Evolutionary conservation across 2,888 invertebrate genomes (phyloP).

Genomic region (Amorpha juglandis): DNA sequence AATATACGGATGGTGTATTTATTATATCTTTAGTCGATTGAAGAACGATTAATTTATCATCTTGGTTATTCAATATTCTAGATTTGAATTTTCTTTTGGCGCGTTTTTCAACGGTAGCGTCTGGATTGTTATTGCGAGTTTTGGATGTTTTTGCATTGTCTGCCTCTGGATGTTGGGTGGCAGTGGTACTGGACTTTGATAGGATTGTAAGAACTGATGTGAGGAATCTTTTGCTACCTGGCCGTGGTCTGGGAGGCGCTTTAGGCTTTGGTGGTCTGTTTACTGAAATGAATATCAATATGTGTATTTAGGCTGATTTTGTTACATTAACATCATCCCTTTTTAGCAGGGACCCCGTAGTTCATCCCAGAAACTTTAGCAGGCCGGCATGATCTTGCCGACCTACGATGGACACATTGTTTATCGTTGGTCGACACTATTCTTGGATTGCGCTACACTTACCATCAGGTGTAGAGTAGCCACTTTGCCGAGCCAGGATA

Average conservation of each 20-base stretch:
- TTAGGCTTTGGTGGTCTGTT: conserved; percentile 35
- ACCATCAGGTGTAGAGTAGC: too few species aligned
- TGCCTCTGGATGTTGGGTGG: conserved; percentile 57
- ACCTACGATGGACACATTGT: too few species aligned
- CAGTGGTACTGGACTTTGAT: conserved; percentile 57
- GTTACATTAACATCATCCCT: too few species aligned
- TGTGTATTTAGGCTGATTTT: too few species aligned
- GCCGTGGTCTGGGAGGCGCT: conserved; percentile 45
- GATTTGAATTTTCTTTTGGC: conserved; percentile 45
- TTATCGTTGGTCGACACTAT: too few species aligned
- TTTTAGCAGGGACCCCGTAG: too few species aligned
- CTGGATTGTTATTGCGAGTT: conserved; percentile 20
- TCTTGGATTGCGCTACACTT: too few species aligned
- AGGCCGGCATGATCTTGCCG: too few species aligned
- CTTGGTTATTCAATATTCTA: conserved; percentile 41
- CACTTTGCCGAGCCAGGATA: too few species aligned
- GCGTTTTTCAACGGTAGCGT: conserved; percentile 19
- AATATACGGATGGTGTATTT: conserved; percentile 54
- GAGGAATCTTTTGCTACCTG: conserved; percentile 53
- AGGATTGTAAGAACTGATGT: conserved; percentile 57
- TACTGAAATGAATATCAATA: conserved; percentile 35
- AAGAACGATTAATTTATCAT: conserved; percentile 50
- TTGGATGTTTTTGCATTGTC: conserved; percentile 24
- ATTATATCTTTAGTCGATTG: conserved; percentile 53
- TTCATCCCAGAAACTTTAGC: too few species aligned